Evolutionary conservation across 1,140 invertebrate species (phyloP), one percentile per base, ranked within the genome.

Genomic region (Riptortus pedestris): DNA sequence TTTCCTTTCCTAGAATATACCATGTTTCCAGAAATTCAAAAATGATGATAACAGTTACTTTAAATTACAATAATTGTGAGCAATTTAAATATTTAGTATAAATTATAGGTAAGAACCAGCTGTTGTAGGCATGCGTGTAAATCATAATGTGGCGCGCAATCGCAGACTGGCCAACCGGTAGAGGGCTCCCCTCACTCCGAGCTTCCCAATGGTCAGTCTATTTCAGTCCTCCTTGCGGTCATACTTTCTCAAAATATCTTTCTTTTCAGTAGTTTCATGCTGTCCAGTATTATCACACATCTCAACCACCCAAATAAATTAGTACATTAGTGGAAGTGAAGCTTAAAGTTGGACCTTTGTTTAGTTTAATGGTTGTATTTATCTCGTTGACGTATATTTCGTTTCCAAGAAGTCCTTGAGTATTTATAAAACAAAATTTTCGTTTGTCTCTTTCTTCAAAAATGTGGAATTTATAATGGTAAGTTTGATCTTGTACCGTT

Each of bases 221-320:
- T 60, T 60, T 60, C 59, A 60, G 59, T 60, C n/a, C 29, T 43
- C 38, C 20, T 31, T 60, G 31, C 59, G 31, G 31, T 60, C 59
- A 38, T 55, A 60, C 59, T 60, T 60, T 60, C 59, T 26, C 59
- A 43, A 60, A 60, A 60, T 60, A 60, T 43, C 38, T 60, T 16
- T 60, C 22, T 33, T 59, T 60, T 60, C 38, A 45, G 31, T 26
- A 43, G 38, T 60, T 38, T 60, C 18, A n/a, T n/a, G n/a, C n/a
- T n/a, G n/a, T n/a, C n/a, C n/a, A n/a, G n/a, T n/a, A n/a, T n/a
- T n/a, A n/a, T n/a, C n/a, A n/a, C n/a, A n/a, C n/a, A n/a, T n/a
- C n/a, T n/a, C n/a, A n/a, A n/a, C n/a, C n/a, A n/a, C n/a, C n/a
- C n/a, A n/a, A n/a, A n/a, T n/a, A n/a, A n/a, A n/a, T n/a, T n/a